Conservation (phyloP, 2,888 invertebrate species). For the Frankliniella fusca region DNA sequence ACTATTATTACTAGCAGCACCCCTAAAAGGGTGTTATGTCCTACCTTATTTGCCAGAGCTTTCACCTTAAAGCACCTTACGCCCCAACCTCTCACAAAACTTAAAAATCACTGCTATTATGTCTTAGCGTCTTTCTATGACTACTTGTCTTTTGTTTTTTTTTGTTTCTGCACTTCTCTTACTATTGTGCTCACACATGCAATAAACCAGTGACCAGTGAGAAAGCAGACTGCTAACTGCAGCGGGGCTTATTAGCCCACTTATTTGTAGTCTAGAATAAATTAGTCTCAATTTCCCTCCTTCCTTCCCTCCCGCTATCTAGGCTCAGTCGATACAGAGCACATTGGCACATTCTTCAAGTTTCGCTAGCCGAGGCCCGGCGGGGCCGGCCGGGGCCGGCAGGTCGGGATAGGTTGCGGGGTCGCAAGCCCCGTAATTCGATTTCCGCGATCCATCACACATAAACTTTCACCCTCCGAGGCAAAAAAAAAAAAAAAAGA, state of each 20-base stretch:
- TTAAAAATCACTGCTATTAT: too few species aligned
- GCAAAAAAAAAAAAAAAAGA: too few species aligned
- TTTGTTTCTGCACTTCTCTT: too few species aligned
- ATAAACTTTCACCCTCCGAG: neutral
- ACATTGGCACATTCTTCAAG: neutral
- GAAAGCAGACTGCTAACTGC: neutral
- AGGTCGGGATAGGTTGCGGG: neutral
- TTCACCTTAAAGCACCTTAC: too few species aligned
- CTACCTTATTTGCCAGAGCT: too few species aligned
- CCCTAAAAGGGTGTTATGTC: too few species aligned
- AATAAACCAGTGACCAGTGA: neutral
- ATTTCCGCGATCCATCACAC: neutral
- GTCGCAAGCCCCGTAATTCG: neutral
- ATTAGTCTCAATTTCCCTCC: too few species aligned
- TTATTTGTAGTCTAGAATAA: neutral
- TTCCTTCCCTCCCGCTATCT: too few species aligned
- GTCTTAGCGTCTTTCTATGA: too few species aligned
- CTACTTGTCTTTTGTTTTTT: too few species aligned
- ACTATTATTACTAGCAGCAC: too few species aligned
- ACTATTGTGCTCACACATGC: neutral
- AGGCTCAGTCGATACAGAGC: neutral
- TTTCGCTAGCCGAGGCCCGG: neutral
- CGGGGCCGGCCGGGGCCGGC: neutral
- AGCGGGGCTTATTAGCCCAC: neutral
- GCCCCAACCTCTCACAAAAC: too few species aligned